Evolutionary conservation across 2,113 vertebrate genomes (phyloP).

Genomic region (Xenus cinereus): DNA sequence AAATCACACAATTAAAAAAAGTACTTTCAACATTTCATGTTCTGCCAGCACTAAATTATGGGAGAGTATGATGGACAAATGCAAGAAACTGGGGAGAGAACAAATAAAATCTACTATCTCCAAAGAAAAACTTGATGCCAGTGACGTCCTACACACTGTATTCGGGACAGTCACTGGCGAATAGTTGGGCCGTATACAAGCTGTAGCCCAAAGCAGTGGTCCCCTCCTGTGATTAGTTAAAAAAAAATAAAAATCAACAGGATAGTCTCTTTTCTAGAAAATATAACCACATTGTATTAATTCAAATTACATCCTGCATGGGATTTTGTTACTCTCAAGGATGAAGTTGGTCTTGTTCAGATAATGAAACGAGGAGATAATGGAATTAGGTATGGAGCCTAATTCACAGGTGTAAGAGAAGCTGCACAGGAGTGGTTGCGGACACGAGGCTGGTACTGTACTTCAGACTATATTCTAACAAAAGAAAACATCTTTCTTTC

Average conservation of each 20-base stretch:
- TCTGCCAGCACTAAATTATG: neutral
- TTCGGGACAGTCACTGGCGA: neutral
- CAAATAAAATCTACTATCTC: neutral
- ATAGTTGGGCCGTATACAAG: neutral
- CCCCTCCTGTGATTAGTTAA: neutral
- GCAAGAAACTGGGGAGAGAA: neutral
- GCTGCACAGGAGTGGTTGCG: too few relatives aligned
- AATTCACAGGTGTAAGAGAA: neutral
- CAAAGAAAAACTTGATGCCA: neutral
- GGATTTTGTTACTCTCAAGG: neutral
- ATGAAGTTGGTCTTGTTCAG: neutral
- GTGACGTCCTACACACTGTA: neutral
- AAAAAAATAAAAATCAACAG: neutral
- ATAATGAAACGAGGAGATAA: neutral
- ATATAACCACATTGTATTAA: neutral
- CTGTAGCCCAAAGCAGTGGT: neutral
- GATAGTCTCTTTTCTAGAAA: neutral
- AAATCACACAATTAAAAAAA: neutral
- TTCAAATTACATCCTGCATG: neutral
- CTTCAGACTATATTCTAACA: neutral
- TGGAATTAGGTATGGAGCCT: neutral
- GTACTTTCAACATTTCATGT: neutral
- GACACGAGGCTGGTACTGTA: neutral
- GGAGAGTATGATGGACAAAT: neutral
- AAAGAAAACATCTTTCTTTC: neutral